Percentiles rank a stretch among this genome's conserved stretches.
Conservation (phyloP, 1,140 invertebrate species). For the Leptinotarsa defecta region DNA sequence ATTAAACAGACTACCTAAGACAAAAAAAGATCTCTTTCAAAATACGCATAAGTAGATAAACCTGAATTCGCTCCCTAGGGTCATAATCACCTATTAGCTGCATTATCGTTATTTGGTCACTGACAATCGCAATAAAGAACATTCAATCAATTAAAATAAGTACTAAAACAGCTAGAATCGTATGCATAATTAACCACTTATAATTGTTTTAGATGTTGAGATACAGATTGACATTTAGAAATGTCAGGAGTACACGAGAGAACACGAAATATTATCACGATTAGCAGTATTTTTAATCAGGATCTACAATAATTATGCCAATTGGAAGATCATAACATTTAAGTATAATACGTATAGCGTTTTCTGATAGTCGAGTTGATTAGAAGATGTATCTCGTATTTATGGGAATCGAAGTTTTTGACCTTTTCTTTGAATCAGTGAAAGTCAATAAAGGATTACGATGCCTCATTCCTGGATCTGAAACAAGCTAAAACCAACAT, state of each 20-base stretch:
- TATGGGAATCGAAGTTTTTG: not conserved
- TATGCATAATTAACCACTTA: slow-evolving; percentile 38
- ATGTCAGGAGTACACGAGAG: slow-evolving; percentile 33
- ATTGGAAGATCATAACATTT: slow-evolving; percentile 21
- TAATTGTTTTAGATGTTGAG: slow-evolving; percentile 39
- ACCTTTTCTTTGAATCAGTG: no score
- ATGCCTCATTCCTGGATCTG: no score
- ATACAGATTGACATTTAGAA: slow-evolving; percentile 40
- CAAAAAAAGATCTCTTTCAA: no score
- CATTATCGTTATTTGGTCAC: not conserved
- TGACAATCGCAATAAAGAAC: not conserved
- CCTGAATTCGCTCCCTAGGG: no score
- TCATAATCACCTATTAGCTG: not conserved
- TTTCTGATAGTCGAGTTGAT: not conserved
- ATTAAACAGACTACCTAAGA: no score
- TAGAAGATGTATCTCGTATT: not conserved
- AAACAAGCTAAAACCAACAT: no score
- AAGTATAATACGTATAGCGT: slow-evolving; percentile 15
- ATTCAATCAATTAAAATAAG: slow-evolving; percentile 7
- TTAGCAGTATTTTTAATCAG: slow-evolving; percentile 28
- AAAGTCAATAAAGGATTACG: no score
- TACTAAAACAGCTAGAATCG: slow-evolving; percentile 15
- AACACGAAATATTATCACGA: slow-evolving; percentile 39
- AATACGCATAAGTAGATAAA: no score
- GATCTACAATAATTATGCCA: slow-evolving; percentile 34